A percentile compares a stretch with the other conserved stretches of the same genome.
phyloP scores from a whole-genome alignment of 2,797 vertebrate genomes.

The Pantherophis alleghaniensis region DNA sequence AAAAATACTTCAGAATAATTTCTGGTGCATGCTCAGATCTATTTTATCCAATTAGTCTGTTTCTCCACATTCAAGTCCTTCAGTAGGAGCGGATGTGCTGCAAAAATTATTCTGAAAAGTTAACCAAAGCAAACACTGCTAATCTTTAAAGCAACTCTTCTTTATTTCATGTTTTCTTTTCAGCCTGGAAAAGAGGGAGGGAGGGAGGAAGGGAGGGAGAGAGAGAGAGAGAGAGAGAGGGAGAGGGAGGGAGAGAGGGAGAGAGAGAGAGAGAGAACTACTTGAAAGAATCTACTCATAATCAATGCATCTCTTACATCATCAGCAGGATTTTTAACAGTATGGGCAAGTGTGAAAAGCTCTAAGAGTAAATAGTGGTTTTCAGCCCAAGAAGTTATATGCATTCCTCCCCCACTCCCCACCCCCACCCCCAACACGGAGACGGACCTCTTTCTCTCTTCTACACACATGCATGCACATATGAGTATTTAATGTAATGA shows the following conservation, averaged over 20 bases:
- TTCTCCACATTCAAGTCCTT: neutral
- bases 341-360: neutral
- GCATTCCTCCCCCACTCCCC: neutral
- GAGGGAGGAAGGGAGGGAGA: too few relatives aligned
- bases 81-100: neutral
- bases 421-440: neutral
- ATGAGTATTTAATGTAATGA: neutral
- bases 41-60: neutral
- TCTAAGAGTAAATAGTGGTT: neutral
- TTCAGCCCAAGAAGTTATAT: neutral
- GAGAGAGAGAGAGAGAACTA: neutral
- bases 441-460: neutral
- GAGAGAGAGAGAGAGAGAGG: neutral
- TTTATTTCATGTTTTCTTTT: neutral
- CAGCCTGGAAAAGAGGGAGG: neutral
- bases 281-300: neutral
- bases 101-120: neutral
- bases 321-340: neutral
- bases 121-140: neutral
- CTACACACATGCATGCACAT: neutral
- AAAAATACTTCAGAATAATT: slow-evolving; percentile 7
- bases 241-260: too few relatives aligned
- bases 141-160: neutral
- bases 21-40: neutral
- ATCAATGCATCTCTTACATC: neutral